phyloP scores from a whole-genome alignment of 2,113 vertebrate species.

The Eudyptes chrysolophus region DNA sequence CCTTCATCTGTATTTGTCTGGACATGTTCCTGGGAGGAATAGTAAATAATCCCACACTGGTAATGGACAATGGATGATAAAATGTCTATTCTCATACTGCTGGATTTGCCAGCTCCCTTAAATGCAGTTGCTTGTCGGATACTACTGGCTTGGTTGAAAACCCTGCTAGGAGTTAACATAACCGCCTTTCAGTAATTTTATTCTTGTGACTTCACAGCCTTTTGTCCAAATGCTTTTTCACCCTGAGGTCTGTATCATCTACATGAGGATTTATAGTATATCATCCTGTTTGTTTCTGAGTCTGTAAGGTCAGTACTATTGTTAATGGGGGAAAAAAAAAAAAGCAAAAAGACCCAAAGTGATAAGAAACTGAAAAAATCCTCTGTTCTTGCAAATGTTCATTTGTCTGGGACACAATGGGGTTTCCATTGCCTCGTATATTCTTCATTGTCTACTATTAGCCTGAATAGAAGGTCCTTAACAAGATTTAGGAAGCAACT shows the following conservation, averaged over 20 bases:
- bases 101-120: not conserved
- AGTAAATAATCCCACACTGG: not conserved
- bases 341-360: rapidly evolving
- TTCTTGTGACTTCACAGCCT: not conserved
- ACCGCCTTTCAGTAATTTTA: not conserved
- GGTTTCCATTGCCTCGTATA: rapidly evolving
- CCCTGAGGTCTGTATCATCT: not conserved
- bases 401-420: not conserved
- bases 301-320: not conserved
- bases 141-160: not conserved
- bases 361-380: not conserved
- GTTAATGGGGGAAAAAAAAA: not conserved
- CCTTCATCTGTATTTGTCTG: not conserved
- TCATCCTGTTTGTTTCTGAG: not conserved
- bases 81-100: not conserved
- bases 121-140: not conserved
- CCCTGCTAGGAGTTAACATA: not conserved
- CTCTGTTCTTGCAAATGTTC: not conserved
- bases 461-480: not conserved
- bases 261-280: not conserved
- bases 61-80: not conserved
- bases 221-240: not conserved
- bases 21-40: not conserved
- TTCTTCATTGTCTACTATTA: not conserved
- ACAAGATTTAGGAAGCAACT: not conserved